Base-by-base conservation (phyloP, 2,888 invertebrate genomes). In the Melanchra persicariae region DNA sequence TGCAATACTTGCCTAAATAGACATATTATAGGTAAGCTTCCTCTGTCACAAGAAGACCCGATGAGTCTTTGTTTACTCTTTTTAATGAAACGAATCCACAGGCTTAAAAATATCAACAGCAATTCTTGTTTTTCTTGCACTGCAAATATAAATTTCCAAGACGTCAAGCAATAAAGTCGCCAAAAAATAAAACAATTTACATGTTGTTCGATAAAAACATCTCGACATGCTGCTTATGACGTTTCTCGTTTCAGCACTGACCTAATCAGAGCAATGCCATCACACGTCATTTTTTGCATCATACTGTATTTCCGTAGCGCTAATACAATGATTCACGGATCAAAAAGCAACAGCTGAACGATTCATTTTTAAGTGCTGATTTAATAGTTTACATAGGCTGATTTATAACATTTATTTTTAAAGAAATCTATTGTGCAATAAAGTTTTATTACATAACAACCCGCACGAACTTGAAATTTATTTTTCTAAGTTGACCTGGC, bases 231-330 rank as follows among this genome's bases (percentile, higher is more conserved):
- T 22, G 60, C 45, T 72, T 65, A 60, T 79, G 81, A 81, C 79
- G 82, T 77, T 59, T 67, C 62, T 69, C 66, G 70, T 79, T 81
- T 81, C 70, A 77, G 67, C 78, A 86, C 82, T 84, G 82, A 83
- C 83, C 82, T 86, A 84, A 83, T 79, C 77, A 73, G 79, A 76
- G 74, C 79, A 83, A 82, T 79, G 80, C 82, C 82, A 83, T 74
- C 70, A 84, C 49, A 80, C 80, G 80, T 85, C 70, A 83, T 74
- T 75, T 76, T 77, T 73, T 69, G 65, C 67, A 75, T 74, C 77
- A 77, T 58, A 71, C 52, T 37, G 62, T 72, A 75, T 74, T 77
- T 74, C 60, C 76, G 66, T 51, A 65, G 54, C 24, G 57, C 65
- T 59, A 65, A 70, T 58, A 64, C 54, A 69, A 73, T 80, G 74